Evolutionary conservation across 1,140 invertebrate species (phyloP), one percentile per base, ranked within the genome.

Genomic region (Drosophila pectinifera): DNA sequence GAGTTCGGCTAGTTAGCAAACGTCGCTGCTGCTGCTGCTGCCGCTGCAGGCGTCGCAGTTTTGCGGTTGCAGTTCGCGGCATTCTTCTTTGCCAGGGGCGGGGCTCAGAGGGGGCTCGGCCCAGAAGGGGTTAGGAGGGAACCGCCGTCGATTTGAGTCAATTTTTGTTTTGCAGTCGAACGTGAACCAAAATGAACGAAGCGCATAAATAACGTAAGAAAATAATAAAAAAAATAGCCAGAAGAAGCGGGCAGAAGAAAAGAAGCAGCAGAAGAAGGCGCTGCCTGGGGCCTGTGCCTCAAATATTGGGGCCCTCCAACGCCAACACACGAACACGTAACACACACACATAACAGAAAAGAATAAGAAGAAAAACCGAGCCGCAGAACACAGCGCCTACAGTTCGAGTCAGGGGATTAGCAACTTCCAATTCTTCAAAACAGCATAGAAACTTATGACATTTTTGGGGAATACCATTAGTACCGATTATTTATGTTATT

Each of bases 111-210:
- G 11, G 55, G 28, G n/a, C 16, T 38, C 18, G 22, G 16, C 36
- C 49, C 49, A 53, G 38, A 18, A 65, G 46, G 46, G 22, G 26
- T 34, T 16, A 53, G n/a, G 20, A 13, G 53, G 39, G 43, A n/a
- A 14, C 14, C 45, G 34, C 39, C 82, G 82, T 72, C 82, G 85
- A 86, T 88, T 88, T 82, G 78, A 88, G 83, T 82, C 83, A 88
- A 79, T 88, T 88, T 88, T 45, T 78, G 82, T 85, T 84, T 81
- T 68, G 62, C 65, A 86, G 59, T 73, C 58, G 77, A 88, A 88
- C 80, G 79, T 86, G 83, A 84, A 83, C 75, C 68, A 78, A 80
- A 83, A 80, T 83, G 78, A 85, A 86, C 83, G 76, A 82, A 79
- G 79, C 74, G 83, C 83, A 86, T 86, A 82, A 82, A 88, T 83